Evolutionary conservation across 2,113 vertebrate species (phyloP).

Genomic region (Conger conger): DNA sequence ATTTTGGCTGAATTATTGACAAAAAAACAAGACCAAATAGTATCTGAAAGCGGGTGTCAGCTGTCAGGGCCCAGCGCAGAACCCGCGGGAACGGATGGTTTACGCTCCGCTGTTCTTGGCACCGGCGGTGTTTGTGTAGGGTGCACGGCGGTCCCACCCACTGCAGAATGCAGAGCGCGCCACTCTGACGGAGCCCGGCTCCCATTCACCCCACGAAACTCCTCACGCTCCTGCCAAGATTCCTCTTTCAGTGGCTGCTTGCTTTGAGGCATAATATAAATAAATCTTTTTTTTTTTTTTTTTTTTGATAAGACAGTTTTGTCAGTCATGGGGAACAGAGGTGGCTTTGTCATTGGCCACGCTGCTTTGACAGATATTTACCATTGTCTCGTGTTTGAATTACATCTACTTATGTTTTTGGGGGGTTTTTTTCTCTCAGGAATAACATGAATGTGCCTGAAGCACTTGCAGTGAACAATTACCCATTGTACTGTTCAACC

Average conservation of each 20-base stretch:
- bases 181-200: background rate
- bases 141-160: conserved; percentile 30
- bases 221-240: conserved; percentile 15
- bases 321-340: conserved; percentile 57
- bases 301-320: conserved; percentile 35
- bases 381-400: conserved; percentile 47
- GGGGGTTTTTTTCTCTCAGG: conserved; percentile 53
- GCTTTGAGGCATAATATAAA: conserved; percentile 45
- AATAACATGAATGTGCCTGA: conserved; percentile 58
- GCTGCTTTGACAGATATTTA: conserved; percentile 55
- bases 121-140: conserved; percentile 51
- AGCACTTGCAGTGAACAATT: conserved; percentile 58
- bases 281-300: conserved; percentile 60
- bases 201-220: background rate
- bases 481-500: conserved; percentile 52
- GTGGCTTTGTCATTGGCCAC: conserved; percentile 53
- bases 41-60: conserved; percentile 25
- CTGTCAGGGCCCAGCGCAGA: conserved; percentile 49
- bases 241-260: conserved; percentile 37
- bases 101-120: conserved; percentile 50
- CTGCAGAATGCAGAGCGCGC: background rate
- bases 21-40: background rate
- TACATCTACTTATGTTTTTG: conserved; percentile 40
- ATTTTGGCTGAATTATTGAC: background rate
- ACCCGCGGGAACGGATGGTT: conserved; percentile 40